Conservation (phyloP, 2,113 vertebrate genomes). For the Uria lomvia region DNA sequence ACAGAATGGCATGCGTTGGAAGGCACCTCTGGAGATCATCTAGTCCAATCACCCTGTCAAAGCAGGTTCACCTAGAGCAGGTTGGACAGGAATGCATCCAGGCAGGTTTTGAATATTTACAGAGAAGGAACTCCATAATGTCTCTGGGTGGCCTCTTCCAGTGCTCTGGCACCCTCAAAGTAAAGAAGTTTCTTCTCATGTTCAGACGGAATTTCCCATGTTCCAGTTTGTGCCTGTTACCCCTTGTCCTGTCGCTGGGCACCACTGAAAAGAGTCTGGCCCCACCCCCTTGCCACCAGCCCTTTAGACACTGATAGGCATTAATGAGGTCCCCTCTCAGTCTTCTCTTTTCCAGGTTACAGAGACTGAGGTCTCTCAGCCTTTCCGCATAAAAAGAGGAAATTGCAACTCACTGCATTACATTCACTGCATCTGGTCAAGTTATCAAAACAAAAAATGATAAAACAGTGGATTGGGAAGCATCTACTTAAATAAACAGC, state of each 20-base stretch:
- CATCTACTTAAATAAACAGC: not conserved
- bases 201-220: not conserved
- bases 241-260: not conserved
- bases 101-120: not conserved
- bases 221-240: not conserved
- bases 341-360: not conserved
- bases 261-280: not conserved
- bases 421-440: not conserved
- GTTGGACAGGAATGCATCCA: not conserved
- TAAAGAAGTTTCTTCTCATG: not conserved
- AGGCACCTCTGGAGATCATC: not conserved
- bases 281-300: not conserved
- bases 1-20: not conserved
- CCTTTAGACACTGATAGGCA: not conserved
- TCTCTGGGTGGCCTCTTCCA: not conserved
- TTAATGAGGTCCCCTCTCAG: not conserved
- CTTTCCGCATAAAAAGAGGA: not conserved
- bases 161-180: not conserved
- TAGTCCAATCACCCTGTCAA: not conserved
- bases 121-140: not conserved
- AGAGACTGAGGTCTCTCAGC: not conserved
- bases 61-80: not conserved
- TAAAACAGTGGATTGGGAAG: not conserved
- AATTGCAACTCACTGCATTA: not conserved
- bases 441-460: not conserved